Evolutionary conservation across 2,113 vertebrate genomes (phyloP).

Genomic region (Pelvicachromis taeniatus): DNA sequence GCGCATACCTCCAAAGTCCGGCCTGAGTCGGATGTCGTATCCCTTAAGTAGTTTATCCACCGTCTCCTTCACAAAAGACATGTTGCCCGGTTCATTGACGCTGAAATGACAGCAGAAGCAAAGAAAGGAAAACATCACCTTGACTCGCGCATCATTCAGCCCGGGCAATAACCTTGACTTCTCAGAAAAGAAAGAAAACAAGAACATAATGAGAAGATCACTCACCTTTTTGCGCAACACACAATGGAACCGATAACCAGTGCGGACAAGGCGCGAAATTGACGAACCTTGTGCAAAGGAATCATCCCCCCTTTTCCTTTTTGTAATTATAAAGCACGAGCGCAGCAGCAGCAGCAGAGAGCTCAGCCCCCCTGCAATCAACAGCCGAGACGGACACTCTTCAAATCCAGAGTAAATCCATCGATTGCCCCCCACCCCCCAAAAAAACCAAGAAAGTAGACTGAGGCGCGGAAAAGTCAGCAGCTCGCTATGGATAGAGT

Average conservation of each 20-base stretch:
- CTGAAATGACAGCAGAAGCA: constrained; percentile 59
- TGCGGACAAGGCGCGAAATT: constrained; percentile 58
- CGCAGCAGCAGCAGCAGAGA: neutral
- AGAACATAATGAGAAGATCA: neutral
- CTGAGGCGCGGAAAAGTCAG: constrained; percentile 21
- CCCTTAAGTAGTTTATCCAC: constrained; percentile 92
- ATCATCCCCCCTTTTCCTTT: constrained; percentile 38
- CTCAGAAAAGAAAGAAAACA: neutral
- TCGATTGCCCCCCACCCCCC: constrained; percentile 4
- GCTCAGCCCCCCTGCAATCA: neutral
- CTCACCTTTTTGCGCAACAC: constrained; percentile 71
- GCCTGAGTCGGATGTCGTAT: constrained; percentile 91
- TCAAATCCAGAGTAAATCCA: constrained; percentile 55
- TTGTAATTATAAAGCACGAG: neutral
- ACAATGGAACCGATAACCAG: constrained; percentile 66
- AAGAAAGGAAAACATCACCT: constrained; percentile 4
- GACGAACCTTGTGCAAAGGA: constrained; percentile 37
- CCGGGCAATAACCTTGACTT: constrained; percentile 55
- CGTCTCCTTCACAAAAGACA: constrained; percentile 94
- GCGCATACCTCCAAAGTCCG: constrained; percentile 89
- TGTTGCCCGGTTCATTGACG: constrained; percentile 89
- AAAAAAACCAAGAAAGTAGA: constrained; percentile 17
- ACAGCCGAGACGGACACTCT: constrained; percentile 16
- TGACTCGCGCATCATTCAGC: neutral
- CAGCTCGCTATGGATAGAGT: constrained; percentile 11